These are phyloP conservation scores for Sander lucioperca DNA, from an alignment of 2,113 vertebrate species.

Conservation along the genomic window DNA sequence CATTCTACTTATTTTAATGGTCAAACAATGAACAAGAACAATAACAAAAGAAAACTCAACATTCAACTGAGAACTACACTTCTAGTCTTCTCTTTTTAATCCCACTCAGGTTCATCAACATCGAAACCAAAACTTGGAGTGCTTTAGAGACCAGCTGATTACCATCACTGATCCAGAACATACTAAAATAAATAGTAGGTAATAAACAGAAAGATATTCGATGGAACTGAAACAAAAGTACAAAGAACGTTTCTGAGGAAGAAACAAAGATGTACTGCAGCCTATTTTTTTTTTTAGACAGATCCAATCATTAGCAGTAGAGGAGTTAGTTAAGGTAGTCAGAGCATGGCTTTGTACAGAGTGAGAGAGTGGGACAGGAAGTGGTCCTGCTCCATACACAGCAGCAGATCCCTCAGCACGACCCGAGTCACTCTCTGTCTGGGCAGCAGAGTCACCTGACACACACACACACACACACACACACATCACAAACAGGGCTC, in stretches of 20 bases:
- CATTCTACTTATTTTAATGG: slow-evolving; percentile 12
- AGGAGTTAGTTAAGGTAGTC: slow-evolving; percentile 58
- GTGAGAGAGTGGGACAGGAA: slow-evolving; percentile 87
- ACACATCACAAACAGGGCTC: not conserved
- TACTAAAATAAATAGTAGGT: not conserved
- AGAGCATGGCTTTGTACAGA: slow-evolving; percentile 92
- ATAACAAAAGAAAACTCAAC: not conserved
- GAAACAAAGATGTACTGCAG: not conserved
- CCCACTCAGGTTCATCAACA: not conserved
- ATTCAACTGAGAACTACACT: not conserved
- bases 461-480: slow-evolving; percentile 59
- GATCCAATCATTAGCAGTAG: not conserved
- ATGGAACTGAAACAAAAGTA: not conserved
- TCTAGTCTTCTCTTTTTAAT: not conserved
- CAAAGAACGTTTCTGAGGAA: not conserved
- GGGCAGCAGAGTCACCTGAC: slow-evolving; percentile 79
- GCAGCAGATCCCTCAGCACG: slow-evolving; percentile 92
- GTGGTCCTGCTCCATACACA: slow-evolving; percentile 94
- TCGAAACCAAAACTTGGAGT: not conserved
- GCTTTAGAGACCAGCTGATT: slow-evolving; percentile 2
- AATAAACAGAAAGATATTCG: not conserved
- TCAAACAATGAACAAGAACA: slow-evolving; percentile 14
- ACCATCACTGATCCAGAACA: not conserved
- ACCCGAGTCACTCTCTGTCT: slow-evolving; percentile 87
- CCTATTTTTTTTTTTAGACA: not conserved